Evolutionary conservation across 2,113 vertebrate species (phyloP).

Genomic region (Mormyrus lacerda): DNA sequence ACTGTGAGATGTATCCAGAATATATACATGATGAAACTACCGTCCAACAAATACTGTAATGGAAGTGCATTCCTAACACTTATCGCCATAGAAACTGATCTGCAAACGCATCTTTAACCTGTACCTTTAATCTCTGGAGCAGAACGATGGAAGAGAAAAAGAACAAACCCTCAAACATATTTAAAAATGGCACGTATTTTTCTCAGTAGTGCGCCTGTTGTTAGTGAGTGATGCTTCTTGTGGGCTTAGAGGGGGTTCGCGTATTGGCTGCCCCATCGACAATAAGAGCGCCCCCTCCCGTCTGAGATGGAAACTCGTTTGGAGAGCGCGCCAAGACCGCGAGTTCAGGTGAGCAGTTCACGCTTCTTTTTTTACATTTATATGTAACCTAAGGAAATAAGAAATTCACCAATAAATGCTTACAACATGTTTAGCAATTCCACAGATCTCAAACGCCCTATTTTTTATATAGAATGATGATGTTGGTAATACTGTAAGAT

Average conservation of each 20-base stretch:
- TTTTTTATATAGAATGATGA: too few relatives aligned
- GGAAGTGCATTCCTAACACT: neutral
- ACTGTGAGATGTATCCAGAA: neutral
- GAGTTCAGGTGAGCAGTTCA: neutral
- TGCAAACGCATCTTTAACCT: neutral
- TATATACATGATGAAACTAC: neutral
- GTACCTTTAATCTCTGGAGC: neutral
- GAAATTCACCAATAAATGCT: too few relatives aligned
- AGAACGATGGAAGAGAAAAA: neutral
- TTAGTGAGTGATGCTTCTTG: neutral
- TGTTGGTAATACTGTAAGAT: too few relatives aligned
- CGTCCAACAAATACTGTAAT: neutral
- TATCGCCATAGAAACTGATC: neutral
- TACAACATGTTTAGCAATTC: too few relatives aligned
- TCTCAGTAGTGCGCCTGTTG: neutral
- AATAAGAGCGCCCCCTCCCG: conserved; percentile 15
- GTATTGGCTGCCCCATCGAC: neutral
- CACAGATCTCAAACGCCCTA: too few relatives aligned
- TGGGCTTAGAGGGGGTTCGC: neutral
- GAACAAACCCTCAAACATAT: neutral
- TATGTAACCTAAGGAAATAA: too few relatives aligned
- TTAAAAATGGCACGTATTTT: neutral
- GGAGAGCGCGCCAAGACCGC: neutral
- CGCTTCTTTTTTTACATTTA: too few relatives aligned
- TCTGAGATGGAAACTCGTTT: conserved; percentile 21